Percentiles rank a stretch among this genome's conserved stretches.
Evolutionary conservation across 2,888 invertebrate genomes (phyloP).

Genomic region (Macrophya annulata): DNA sequence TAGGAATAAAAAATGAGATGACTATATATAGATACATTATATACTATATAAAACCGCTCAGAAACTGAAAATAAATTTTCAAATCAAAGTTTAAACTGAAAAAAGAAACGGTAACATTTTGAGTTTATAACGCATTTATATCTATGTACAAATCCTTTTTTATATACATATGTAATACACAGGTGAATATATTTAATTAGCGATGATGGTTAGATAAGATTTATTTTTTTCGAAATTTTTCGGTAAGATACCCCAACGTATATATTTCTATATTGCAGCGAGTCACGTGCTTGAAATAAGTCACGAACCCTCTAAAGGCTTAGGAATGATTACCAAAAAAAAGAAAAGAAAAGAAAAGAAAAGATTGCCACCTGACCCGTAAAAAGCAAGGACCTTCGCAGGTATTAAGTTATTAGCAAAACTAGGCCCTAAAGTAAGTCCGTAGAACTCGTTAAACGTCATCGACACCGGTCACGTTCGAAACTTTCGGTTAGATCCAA

Average conservation of each 20-base stretch:
- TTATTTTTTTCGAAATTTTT: background rate
- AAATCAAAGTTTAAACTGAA: too few species aligned
- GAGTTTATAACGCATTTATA: background rate
- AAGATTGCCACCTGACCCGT: slow-evolving; percentile 2
- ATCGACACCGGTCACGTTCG: slow-evolving; percentile 37
- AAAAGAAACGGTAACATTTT: background rate
- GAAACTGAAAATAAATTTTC: slow-evolving; percentile 1
- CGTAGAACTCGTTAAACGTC: slow-evolving; percentile 35
- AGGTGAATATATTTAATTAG: background rate
- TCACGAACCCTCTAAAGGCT: background rate
- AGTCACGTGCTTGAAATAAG: slow-evolving; percentile 5
- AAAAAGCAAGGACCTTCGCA: slow-evolving; percentile 16
- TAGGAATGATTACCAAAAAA: background rate
- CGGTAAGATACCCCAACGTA: background rate
- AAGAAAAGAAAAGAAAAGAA: background rate
- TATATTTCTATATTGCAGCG: background rate
- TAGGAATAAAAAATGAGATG: slow-evolving; percentile 23
- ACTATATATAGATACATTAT: background rate
- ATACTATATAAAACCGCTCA: background rate
- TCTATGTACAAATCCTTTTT: too few species aligned
- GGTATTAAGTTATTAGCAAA: slow-evolving; percentile 27
- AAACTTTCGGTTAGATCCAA: slow-evolving; percentile 49
- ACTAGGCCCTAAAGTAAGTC: background rate
- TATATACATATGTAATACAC: too few species aligned
- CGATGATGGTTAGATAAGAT: background rate